These are phyloP conservation scores for Alloscopus bannaensis DNA, from an alignment of 2,888 invertebrate genomes.

Conservation along the genomic window DNA sequence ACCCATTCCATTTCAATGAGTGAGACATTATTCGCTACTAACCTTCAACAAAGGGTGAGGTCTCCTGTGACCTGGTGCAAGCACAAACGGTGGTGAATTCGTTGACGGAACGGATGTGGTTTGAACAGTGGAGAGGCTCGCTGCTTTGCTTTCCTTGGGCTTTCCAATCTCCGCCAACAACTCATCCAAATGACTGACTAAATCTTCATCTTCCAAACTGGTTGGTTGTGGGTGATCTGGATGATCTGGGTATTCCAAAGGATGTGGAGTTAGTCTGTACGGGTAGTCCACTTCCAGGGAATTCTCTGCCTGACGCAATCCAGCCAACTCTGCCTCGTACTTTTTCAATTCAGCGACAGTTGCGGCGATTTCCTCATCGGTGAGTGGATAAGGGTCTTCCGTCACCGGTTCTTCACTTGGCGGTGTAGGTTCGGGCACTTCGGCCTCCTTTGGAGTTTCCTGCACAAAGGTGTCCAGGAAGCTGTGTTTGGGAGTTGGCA, in stretches of 20 bases:
- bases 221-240: slow-evolving; percentile 70
- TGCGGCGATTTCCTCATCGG: slow-evolving; percentile 67
- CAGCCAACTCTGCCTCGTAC: slow-evolving; percentile 55
- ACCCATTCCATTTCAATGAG: neutral
- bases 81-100: slow-evolving; percentile 15
- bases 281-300: slow-evolving; percentile 68
- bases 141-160: slow-evolving; percentile 3
- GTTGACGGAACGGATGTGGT: slow-evolving; percentile 35
- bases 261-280: slow-evolving; percentile 67
- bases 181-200: slow-evolving; percentile 56
- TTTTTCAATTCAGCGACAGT: slow-evolving; percentile 70
- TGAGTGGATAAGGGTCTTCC: slow-evolving; percentile 61
- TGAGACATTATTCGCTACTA: too few relatives aligned
- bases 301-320: slow-evolving; percentile 61
- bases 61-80: slow-evolving; percentile 37
- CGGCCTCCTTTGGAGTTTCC: slow-evolving; percentile 16
- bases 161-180: slow-evolving; percentile 39
- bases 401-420: slow-evolving; percentile 17
- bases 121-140: slow-evolving; percentile 7
- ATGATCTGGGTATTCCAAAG: slow-evolving; percentile 71
- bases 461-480: slow-evolving; percentile 48
- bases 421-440: neutral
- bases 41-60: slow-evolving; percentile 58
- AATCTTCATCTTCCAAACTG: slow-evolving; percentile 56
- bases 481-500: slow-evolving; percentile 19